These are phyloP conservation scores for Sebastes vulpes DNA, from an alignment of 2,797 vertebrate genomes.

Conservation along the genomic window DNA sequence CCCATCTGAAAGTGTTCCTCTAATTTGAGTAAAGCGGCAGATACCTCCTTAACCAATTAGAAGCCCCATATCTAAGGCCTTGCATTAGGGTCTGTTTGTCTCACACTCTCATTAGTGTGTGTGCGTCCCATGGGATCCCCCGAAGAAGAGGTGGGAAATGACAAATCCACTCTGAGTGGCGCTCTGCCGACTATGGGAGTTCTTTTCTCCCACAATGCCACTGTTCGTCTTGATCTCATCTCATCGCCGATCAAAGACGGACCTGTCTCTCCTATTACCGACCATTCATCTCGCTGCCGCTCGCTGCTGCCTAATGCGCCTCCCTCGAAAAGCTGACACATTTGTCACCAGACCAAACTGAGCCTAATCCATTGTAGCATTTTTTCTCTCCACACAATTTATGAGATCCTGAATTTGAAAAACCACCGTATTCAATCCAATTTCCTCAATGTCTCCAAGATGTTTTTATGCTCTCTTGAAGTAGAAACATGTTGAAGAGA, in stretches of 20 bases:
- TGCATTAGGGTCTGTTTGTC: constrained; percentile 24
- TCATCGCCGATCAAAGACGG: constrained; percentile 58
- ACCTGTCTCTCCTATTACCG: constrained; percentile 38
- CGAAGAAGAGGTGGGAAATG: constrained; percentile 40
- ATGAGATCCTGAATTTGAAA: constrained; percentile 10
- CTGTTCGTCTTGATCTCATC: constrained; percentile 58
- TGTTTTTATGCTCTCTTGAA: constrained; percentile 1
- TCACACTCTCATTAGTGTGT: constrained; percentile 33
- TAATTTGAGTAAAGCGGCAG: constrained; percentile 78
- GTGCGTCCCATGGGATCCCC: constrained; percentile 31
- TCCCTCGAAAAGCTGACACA: constrained; percentile 42
- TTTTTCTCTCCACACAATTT: neutral
- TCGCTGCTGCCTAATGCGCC: constrained; percentile 24
- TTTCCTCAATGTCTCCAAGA: neutral
- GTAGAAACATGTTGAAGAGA: constrained; percentile 15
- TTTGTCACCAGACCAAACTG: constrained; percentile 49
- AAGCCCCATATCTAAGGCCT: constrained; percentile 48
- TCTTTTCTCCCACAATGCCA: constrained; percentile 43
- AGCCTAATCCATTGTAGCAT: constrained; percentile 36
- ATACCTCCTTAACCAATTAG: constrained; percentile 82
- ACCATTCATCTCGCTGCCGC: constrained; percentile 42
- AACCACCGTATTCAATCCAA: constrained; percentile 9
- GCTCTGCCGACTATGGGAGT: constrained; percentile 20
- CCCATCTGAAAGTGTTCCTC: constrained; percentile 61
- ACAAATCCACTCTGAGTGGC: constrained; percentile 46